Conservation (phyloP, 2,797 vertebrate species). For the Ctenopoma multispine region DNA sequence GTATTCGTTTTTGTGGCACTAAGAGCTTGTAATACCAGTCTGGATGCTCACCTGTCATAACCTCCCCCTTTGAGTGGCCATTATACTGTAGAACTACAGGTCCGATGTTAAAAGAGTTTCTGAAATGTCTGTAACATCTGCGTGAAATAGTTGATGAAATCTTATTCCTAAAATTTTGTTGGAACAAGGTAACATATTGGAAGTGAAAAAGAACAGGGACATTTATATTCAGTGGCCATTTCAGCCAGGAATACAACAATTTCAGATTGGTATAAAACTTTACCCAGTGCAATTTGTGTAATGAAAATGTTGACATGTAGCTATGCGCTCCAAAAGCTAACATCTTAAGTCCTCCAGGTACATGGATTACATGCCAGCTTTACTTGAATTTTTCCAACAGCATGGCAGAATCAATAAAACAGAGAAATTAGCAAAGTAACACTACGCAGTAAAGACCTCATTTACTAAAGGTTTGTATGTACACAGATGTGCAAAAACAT, state of each 20-base stretch:
- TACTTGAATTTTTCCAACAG: too few relatives aligned
- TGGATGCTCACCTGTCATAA: slow-evolving; percentile 3
- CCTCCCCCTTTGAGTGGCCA: slow-evolving; percentile 1
- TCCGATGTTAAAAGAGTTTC: background rate
- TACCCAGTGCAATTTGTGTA: background rate
- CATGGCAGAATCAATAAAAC: too few relatives aligned
- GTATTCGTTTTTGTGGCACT: background rate
- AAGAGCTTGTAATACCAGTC: background rate
- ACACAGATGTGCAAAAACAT: too few relatives aligned
- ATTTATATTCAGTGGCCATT: slow-evolving; percentile 41
- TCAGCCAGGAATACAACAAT: slow-evolving; percentile 27
- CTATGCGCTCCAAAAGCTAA: background rate
- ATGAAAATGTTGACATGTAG: background rate
- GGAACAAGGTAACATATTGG: background rate
- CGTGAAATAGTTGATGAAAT: background rate
- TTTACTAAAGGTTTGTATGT: too few relatives aligned
- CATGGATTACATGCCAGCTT: background rate
- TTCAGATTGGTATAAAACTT: slow-evolving; percentile 1
- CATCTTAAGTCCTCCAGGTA: background rate
- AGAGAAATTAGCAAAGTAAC: too few relatives aligned
- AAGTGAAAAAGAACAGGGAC: slow-evolving; percentile 3
- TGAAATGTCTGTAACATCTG: background rate
- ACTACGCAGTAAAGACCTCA: too few relatives aligned
- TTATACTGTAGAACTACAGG: background rate
- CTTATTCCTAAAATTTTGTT: too few relatives aligned